Conservation (phyloP, 2,113 vertebrate species). For the Bucco capensis region DNA sequence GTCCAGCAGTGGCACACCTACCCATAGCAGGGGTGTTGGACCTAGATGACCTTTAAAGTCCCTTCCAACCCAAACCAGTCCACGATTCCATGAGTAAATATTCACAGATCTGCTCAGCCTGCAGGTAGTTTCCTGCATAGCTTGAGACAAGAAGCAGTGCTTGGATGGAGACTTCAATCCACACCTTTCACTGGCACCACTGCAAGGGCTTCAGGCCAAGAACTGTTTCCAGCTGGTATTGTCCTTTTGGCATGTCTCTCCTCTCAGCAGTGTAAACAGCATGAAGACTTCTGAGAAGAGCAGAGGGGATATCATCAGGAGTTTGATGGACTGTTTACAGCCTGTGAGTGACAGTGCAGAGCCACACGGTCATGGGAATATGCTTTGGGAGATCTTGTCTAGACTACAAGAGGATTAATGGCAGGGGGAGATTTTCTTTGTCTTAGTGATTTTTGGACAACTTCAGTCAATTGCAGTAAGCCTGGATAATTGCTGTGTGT, state of each 20-base stretch:
- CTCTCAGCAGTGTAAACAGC: neutral
- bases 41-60: too few species aligned
- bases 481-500: neutral
- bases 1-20: too few species aligned
- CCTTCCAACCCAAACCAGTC: too few species aligned
- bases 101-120: neutral
- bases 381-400: neutral
- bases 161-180: neutral
- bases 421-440: neutral
- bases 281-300: neutral
- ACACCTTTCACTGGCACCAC: neutral
- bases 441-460: conserved; percentile 8
- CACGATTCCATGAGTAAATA: neutral
- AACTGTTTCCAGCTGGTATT: neutral
- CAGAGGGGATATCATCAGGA: neutral
- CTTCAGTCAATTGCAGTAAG: neutral
- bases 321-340: neutral
- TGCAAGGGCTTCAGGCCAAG: neutral
- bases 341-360: neutral
- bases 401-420: neutral
- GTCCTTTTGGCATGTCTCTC: neutral
- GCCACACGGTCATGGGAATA: neutral
- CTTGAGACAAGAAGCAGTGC: neutral
- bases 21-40: too few species aligned
- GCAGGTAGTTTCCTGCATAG: neutral